Base-by-base conservation (phyloP, 2,113 vertebrate species). In the Cacatua alba region DNA sequence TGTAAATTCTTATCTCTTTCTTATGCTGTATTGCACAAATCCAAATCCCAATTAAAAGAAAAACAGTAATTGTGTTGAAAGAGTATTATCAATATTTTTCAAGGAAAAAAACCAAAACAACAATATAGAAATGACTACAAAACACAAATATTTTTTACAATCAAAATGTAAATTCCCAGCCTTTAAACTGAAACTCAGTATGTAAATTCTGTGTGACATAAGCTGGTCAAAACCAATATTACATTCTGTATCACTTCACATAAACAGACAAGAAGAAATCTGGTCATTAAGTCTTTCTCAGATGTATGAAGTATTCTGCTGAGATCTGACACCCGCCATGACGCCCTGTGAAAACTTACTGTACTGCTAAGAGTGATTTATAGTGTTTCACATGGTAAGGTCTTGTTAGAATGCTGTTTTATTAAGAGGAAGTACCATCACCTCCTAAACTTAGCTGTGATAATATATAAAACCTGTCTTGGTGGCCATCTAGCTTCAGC, bases 311-410 rank as follows among this genome's bases (percentile, higher is more conserved):
- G 64, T 41, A 60, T 97, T 86, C 77, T 94, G 82, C 74, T 75
- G 39, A 74, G 77, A 92, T 88, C 94, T 88, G 76, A 95, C 68
- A 90, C 39, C 69, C 86, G 81, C 94, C 81, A 92, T 79, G 95
- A 95, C 1, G 15, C 60, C 52, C 60, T 75, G 10, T 0, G 2
- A 64, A 96, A 92, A 96, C 17, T 46, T 78, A 87, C 48, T 97
- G 83, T 86, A 87, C 96, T 95, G 41, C 80, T 91, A 90, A 94
- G 67, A 83, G 94, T 97, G 91, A 98, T 97, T 95, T 97, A 96
- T 92, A 46, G 82, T 17, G 16, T 94, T 95, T 92, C 29, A 13
- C 80, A 95, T 77, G 86, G 95, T 57, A 95, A 97, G 95, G 91
- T 94, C 92, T 92, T 94, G 65, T 95, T 92, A 79, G 64, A 91